A percentile compares a stretch with the other conserved stretches of the same genome.
These are phyloP conservation scores for Panthera tigris DNA, from an alignment of 2,113 vertebrate species.

Conservation along the genomic window DNA sequence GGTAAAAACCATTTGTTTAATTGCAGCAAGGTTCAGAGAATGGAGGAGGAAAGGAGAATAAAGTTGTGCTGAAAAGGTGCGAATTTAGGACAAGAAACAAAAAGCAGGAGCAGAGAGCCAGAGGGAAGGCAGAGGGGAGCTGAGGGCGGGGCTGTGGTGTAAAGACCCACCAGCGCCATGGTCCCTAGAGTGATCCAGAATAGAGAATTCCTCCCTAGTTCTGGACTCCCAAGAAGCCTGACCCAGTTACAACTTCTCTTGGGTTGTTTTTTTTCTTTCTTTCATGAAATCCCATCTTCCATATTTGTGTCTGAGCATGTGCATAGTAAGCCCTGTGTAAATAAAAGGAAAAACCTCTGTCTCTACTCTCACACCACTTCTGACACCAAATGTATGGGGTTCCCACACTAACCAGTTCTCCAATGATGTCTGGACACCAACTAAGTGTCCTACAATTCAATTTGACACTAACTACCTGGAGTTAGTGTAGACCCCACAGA, in stretches of 20 bases:
- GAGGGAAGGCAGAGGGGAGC: neutral
- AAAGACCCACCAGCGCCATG: neutral
- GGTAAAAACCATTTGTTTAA: neutral
- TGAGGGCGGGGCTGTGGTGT: neutral
- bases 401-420: neutral
- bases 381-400: neutral
- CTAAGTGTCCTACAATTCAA: neutral
- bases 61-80: neutral
- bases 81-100: neutral
- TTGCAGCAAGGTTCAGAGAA: neutral
- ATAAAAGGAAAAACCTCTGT: neutral
- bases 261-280: neutral
- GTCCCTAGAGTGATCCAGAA: neutral
- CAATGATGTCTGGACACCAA: neutral
- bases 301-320: neutral
- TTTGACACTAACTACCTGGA: neutral
- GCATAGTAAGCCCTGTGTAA: neutral
- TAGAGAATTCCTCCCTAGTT: neutral
- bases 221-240: neutral
- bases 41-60: neutral
- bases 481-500: neutral
- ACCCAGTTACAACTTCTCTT: neutral
- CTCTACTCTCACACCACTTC: neutral
- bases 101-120: neutral
- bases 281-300: neutral